Evolutionary conservation across 2,797 vertebrate genomes (phyloP).

Genomic region (Malacoraja senta): DNA sequence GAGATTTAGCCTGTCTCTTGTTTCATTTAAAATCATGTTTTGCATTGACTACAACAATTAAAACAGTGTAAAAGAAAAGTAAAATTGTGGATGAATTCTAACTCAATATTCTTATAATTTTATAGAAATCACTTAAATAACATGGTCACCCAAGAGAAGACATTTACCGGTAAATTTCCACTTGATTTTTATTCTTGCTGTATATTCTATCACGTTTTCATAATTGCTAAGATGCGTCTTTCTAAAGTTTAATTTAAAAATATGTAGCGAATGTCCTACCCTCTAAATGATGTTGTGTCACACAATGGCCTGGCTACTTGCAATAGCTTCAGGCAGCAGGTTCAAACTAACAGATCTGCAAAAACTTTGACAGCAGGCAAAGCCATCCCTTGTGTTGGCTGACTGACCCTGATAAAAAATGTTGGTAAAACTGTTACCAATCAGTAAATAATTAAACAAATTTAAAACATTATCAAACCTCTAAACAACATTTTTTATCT

Average conservation of each 20-base stretch:
- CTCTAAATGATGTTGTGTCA: too few species aligned
- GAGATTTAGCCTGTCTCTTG: neutral
- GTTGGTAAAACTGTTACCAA: too few species aligned
- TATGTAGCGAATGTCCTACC: neutral
- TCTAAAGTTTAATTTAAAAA: neutral
- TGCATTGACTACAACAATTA: neutral
- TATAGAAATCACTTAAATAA: neutral
- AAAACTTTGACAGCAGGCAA: too few species aligned
- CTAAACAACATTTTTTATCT: too few species aligned
- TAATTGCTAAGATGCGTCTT: slow-evolving; percentile 52
- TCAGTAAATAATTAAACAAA: too few species aligned
- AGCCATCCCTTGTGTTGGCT: too few species aligned
- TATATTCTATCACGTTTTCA: slow-evolving; percentile 46
- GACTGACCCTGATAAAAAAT: too few species aligned
- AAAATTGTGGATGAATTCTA: neutral
- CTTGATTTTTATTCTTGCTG: neutral
- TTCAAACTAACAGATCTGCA: too few species aligned
- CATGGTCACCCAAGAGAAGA: neutral
- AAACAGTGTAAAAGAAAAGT: neutral
- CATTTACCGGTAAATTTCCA: neutral
- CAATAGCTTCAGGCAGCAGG: too few species aligned
- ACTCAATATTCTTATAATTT: neutral
- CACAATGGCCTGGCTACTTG: too few species aligned
- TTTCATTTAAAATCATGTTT: slow-evolving; percentile 1
- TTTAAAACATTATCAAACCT: too few species aligned